A percentile compares a stretch with the other conserved stretches of the same genome.
phyloP scores from a whole-genome alignment of 1,140 invertebrate genomes.

The Bombus superbus region DNA sequence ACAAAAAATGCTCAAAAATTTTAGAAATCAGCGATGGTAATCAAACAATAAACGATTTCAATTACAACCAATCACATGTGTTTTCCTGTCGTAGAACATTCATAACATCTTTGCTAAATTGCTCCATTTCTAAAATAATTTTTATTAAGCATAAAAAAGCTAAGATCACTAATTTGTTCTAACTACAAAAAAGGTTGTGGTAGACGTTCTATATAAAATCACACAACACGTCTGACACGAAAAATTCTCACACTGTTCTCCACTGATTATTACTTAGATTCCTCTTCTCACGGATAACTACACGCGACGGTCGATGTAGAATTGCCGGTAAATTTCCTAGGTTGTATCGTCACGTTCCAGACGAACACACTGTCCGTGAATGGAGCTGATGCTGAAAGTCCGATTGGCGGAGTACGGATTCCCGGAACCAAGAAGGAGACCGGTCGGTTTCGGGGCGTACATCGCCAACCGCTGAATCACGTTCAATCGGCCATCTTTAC shows the following conservation, averaged over 20 bases:
- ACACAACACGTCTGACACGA: background rate
- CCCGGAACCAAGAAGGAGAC: constrained; percentile 59
- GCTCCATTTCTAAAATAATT: background rate
- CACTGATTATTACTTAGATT: background rate
- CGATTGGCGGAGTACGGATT: constrained; percentile 67
- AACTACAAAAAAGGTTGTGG: no score
- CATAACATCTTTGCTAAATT: background rate
- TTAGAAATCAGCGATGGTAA: background rate
- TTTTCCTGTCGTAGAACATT: background rate
- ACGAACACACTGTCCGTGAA: constrained; percentile 37
- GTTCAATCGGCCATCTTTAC: constrained; percentile 67
- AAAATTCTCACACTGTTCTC: background rate
- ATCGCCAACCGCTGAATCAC: constrained; percentile 72
- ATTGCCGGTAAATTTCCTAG: background rate
- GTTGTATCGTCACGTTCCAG: constrained; percentile 35
- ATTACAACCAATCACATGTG: background rate
- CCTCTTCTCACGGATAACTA: background rate
- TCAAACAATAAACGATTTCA: background rate
- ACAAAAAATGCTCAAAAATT: background rate
- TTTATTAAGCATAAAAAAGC: background rate
- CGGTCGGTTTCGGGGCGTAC: constrained; percentile 58
- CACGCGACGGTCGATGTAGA: background rate
- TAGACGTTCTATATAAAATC: background rate
- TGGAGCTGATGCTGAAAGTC: constrained; percentile 40
- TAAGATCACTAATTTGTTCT: no score